Conservation (phyloP, 2,113 vertebrate species). For the Glaucidium brasilianum region DNA sequence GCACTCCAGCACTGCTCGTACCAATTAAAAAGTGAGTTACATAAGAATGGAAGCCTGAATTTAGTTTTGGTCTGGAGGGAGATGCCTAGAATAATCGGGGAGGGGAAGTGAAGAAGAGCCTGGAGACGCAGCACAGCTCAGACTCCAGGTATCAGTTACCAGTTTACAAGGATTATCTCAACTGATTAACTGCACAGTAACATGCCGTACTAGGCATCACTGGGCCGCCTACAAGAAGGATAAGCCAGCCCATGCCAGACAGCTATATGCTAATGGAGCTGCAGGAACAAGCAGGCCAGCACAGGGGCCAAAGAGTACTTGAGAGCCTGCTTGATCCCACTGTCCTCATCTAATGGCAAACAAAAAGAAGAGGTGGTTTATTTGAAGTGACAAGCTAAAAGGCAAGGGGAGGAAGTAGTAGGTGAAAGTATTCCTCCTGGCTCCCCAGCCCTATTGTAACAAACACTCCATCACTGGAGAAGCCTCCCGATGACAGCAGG, state of each 20-base stretch:
- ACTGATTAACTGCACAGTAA: constrained; percentile 65
- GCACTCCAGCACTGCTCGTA: not conserved
- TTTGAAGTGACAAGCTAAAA: not conserved
- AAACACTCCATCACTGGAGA: not conserved
- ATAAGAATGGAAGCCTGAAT: not conserved
- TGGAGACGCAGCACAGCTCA: not conserved
- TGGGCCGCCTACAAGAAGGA: not conserved
- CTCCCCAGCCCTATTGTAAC: not conserved
- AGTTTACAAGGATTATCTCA: constrained; percentile 62
- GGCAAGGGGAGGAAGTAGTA: not conserved
- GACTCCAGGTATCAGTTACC: constrained; percentile 60
- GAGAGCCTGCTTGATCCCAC: not conserved
- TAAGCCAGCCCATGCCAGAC: constrained; percentile 9
- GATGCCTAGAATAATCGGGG: not conserved
- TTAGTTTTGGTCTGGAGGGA: not conserved
- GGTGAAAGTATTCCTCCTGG: not conserved
- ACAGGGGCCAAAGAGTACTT: not conserved
- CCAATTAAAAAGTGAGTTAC: not conserved
- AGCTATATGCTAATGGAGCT: not conserved
- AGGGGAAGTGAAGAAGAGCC: not conserved
- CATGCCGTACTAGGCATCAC: constrained; percentile 55
- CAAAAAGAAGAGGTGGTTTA: not conserved
- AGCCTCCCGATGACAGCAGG: not conserved
- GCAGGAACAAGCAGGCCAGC: not conserved
- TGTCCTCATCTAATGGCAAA: not conserved